phyloP scores from a whole-genome alignment of 2,888 invertebrate genomes.

The Schizotus pectinicornis region DNA sequence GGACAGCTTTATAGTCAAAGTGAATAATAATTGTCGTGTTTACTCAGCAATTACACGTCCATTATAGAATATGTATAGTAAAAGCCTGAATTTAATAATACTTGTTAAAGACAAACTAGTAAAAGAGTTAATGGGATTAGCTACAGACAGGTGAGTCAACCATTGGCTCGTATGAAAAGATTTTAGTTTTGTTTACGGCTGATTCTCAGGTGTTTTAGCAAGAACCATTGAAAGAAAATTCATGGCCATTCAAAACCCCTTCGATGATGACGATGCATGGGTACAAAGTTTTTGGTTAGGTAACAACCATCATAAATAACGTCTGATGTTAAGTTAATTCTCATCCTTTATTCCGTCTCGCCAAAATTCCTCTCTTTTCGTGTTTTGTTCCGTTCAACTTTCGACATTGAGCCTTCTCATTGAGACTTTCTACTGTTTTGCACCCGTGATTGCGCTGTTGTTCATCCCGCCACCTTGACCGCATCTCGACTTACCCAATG shows the following conservation, averaged over 20 bases:
- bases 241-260: too few relatives aligned
- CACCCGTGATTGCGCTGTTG: too few relatives aligned
- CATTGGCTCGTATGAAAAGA: neutral
- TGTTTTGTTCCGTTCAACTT: neutral
- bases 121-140: neutral
- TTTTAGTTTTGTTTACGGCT: too few relatives aligned
- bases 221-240: neutral
- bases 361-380: neutral
- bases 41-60: slow-evolving; percentile 1
- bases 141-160: too few relatives aligned
- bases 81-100: neutral
- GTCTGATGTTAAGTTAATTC: neutral
- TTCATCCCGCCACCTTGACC: too few relatives aligned
- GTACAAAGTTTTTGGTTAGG: neutral
- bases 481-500: slow-evolving; percentile 76
- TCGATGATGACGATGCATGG: too few relatives aligned
- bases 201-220: too few relatives aligned
- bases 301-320: too few relatives aligned
- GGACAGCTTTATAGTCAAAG: slow-evolving; percentile 2
- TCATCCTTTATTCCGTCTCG: neutral
- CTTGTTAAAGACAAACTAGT: neutral
- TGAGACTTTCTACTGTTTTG: too few relatives aligned
- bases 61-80: neutral
- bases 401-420: neutral
- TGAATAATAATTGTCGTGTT: slow-evolving; percentile 5